Conservation (phyloP, 2,888 invertebrate species). For the Drosophila quasianomalipes region DNA sequence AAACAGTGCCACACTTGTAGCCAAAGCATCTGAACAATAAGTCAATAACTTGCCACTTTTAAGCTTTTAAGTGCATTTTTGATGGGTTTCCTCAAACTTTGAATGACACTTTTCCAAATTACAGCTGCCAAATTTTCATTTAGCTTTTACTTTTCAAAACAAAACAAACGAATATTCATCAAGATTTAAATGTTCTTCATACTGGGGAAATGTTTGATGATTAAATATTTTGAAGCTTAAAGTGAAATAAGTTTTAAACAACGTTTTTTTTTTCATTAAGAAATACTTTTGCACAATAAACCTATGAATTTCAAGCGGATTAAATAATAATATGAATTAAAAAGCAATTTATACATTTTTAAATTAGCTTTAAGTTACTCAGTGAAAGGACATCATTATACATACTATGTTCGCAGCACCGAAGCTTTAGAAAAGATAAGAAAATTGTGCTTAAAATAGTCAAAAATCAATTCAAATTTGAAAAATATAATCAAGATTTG, state of each 20-base stretch:
- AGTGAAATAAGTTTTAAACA: not conserved
- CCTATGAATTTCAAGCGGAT: not conserved
- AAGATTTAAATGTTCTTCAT: not conserved
- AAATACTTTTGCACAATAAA: not conserved
- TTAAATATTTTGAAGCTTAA: not conserved
- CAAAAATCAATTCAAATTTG: not conserved
- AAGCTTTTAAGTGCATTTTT: conserved; percentile 69
- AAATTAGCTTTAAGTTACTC: not conserved
- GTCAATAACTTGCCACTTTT: conserved; percentile 57
- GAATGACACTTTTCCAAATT: not conserved
- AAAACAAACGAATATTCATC: not conserved
- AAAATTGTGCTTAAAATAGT: not conserved
- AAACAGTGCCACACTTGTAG: conserved; percentile 26
- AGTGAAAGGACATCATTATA: not conserved
- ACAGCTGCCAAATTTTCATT: conserved; percentile 1
- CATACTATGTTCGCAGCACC: not conserved
- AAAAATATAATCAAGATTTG: not conserved
- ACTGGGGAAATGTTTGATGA: not conserved
- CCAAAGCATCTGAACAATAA: not conserved
- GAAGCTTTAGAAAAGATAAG: not conserved
- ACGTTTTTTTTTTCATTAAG: not conserved
- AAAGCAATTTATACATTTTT: not conserved
- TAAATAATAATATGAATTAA: not conserved
- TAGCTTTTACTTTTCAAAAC: no score
- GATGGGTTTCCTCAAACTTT: conserved; percentile 15